phyloP scores from a whole-genome alignment of 2,888 invertebrate genomes.

The Lasius fuliginosus region DNA sequence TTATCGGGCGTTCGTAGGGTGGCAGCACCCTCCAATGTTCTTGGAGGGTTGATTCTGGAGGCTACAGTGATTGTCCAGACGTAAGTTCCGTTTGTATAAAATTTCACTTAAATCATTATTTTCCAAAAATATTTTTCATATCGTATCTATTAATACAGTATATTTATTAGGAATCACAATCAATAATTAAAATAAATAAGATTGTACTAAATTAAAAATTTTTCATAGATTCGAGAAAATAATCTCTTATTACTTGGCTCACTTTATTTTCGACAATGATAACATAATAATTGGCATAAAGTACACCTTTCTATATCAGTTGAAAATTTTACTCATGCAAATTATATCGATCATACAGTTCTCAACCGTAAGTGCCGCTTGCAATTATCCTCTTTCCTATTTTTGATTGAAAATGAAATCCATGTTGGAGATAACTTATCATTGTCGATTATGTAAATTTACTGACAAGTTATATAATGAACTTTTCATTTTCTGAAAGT shows the following conservation, averaged over 20 bases:
- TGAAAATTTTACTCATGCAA: not conserved
- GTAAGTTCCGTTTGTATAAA: conserved; percentile 3
- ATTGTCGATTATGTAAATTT: conserved; percentile 20
- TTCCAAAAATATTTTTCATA: conserved; percentile 22
- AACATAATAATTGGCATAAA: not conserved
- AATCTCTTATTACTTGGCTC: not conserved
- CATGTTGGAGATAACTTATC: not conserved
- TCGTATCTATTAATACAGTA: conserved; percentile 3
- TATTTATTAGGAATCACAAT: not conserved
- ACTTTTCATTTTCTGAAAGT: conserved; percentile 15
- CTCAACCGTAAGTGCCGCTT: not conserved
- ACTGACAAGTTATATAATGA: conserved; percentile 21
- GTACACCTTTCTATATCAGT: not conserved
- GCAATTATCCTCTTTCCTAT: not conserved
- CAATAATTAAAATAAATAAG: not conserved
- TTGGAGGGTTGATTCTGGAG: conserved; percentile 34
- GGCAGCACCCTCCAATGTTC: conserved; percentile 81
- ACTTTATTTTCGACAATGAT: not conserved
- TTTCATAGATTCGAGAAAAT: not conserved
- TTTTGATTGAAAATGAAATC: conserved; percentile 13
- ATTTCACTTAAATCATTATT: conserved; percentile 4
- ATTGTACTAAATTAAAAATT: not conserved
- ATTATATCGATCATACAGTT: not conserved
- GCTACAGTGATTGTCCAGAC: conserved; percentile 32
- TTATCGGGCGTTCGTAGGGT: conserved; percentile 77